Conservation (phyloP, 2,797 vertebrate genomes). For the Avahi laniger region DNA sequence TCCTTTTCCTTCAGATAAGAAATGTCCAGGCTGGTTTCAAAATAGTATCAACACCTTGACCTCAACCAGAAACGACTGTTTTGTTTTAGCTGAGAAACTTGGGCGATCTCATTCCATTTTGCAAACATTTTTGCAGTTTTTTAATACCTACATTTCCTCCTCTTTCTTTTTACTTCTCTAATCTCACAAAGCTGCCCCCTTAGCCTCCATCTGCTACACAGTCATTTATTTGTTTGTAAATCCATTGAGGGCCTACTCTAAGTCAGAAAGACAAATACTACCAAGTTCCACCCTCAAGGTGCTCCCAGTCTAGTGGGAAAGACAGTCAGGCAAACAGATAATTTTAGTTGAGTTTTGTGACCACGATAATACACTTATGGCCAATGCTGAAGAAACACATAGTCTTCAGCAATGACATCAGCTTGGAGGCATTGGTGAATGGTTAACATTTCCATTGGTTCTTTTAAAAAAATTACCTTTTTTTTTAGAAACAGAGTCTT, state of each 20-base stretch:
- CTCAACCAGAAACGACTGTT: constrained; percentile 16
- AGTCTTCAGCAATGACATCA: not conserved
- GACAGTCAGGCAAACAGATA: not conserved
- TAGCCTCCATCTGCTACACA: not conserved
- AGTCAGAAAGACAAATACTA: constrained; percentile 9
- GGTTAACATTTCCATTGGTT: not conserved
- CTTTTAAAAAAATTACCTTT: too few relatives aligned
- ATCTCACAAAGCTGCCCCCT: not conserved
- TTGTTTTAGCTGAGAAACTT: not conserved
- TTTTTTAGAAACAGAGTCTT: too few relatives aligned
- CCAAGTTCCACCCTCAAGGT: not conserved
- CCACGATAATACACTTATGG: not conserved
- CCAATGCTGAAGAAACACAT: not conserved
- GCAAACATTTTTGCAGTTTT: not conserved
- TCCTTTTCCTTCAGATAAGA: constrained; percentile 26
- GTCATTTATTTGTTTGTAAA: not conserved
- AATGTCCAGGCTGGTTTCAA: not conserved
- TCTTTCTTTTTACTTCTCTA: not conserved
- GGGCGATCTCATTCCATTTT: not conserved
- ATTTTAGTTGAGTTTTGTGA: not conserved
- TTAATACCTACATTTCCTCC: not conserved
- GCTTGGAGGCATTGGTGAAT: not conserved
- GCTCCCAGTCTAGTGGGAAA: not conserved
- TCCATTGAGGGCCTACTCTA: not conserved
- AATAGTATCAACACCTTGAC: not conserved